Percentiles rank a stretch among this genome's conserved stretches.
Conservation (phyloP, 2,797 vertebrate species). For the Microctenopoma stevenorrisi region DNA sequence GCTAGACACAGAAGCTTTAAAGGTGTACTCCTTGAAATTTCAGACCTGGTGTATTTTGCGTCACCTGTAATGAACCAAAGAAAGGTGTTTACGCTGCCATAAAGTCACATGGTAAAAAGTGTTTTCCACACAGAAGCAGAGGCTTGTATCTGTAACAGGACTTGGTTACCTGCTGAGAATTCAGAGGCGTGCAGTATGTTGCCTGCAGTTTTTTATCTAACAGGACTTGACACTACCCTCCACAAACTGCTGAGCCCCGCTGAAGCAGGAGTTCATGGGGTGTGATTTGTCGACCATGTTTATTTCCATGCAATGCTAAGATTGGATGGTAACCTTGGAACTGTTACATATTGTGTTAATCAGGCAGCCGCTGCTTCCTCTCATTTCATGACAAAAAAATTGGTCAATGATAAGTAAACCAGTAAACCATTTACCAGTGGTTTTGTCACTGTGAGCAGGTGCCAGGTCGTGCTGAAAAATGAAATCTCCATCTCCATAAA, state of each 20-base stretch:
- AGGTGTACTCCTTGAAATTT: background rate
- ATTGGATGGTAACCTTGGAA: too few relatives aligned
- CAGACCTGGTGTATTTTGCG: background rate
- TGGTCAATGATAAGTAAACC: too few relatives aligned
- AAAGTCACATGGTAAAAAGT: constrained; percentile 5
- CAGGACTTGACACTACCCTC: too few relatives aligned
- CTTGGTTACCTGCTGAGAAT: constrained; percentile 16
- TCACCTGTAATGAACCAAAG: background rate
- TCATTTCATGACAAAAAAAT: too few relatives aligned
- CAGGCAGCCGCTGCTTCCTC: too few relatives aligned
- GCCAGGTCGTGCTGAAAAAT: too few relatives aligned
- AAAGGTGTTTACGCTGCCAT: constrained; percentile 6
- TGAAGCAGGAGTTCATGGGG: background rate
- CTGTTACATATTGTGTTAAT: too few relatives aligned
- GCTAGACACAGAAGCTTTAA: background rate
- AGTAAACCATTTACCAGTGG: too few relatives aligned
- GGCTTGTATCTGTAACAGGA: constrained; percentile 3
- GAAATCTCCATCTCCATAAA: too few relatives aligned
- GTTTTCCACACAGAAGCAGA: constrained; percentile 13
- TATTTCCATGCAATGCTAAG: background rate
- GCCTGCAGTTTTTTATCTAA: background rate
- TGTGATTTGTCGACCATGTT: too few relatives aligned
- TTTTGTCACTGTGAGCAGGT: too few relatives aligned
- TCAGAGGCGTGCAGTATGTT: constrained; percentile 8
- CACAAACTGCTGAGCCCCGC: too few relatives aligned